Evolutionary conservation across 2,113 vertebrate species (phyloP), one percentile per base, ranked within the genome.

Genomic region (Scomber scombrus): DNA sequence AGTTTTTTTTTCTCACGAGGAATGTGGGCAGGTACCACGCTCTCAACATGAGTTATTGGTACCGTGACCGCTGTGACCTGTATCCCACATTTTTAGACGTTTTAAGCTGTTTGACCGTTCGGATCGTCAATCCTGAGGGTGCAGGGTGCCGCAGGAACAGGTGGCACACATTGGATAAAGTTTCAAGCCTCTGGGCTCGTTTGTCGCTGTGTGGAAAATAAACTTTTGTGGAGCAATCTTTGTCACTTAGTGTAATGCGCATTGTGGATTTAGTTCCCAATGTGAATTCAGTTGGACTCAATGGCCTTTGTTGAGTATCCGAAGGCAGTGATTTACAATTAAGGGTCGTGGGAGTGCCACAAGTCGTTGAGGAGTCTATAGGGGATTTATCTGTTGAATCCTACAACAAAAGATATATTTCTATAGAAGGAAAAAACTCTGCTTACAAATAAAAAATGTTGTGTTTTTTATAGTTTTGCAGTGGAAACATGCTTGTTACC

Each of bases 1-100:
- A 13, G 4, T 34, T 34, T 4, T 34, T 31, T 80, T 82, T 78
- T 68, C 67, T 67, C 71, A 14, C 3, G 3, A 77, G 64, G 82
- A 90, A 85, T 81, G 84, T 69, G 68, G 64, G 75, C 68, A 71
- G 71, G 80, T 75, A 57, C n/a, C 3, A 6, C 77, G 56, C 49
- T 1, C 67, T 55, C 45, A 14, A 10, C 56, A 2, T 64, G 63
- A 80, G 70, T 82, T 74, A 78, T 65, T 40, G 62, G 72, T 18
- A 62, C 29, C 0, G 34, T 76, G 82, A 81, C 76, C 11, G 0
- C 1, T 7, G 8, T 46, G 81, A 77, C 82, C 71, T 29, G 51
- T 34, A 71, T n/a, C 15, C 47, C 45, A 46, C 55, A 11, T 74
- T 58, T 67, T 26, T 21, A 26, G 7, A 31, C 15, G 12, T 68